These are phyloP conservation scores for Peromyscus californicus DNA, from an alignment of 2,113 vertebrate genomes.

Conservation along the genomic window DNA sequence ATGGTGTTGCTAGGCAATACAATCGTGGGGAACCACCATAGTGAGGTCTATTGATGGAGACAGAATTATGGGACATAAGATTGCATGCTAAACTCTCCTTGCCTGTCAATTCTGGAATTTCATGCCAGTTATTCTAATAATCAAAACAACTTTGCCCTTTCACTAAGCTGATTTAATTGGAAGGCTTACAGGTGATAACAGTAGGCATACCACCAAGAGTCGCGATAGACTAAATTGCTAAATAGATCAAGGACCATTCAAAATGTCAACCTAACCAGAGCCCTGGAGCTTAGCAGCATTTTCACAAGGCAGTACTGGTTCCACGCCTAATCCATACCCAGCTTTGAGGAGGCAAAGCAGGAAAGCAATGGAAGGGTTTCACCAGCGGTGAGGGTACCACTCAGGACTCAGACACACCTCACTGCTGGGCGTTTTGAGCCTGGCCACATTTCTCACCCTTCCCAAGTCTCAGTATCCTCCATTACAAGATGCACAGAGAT, in stretches of 20 bases:
- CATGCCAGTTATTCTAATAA: background rate
- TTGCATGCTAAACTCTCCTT: background rate
- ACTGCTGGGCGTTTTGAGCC: too few species aligned
- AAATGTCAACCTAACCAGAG: background rate
- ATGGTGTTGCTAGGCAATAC: background rate
- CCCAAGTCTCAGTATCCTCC: too few species aligned
- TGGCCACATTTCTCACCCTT: too few species aligned
- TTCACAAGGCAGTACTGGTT: background rate
- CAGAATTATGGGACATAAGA: background rate
- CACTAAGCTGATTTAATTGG: background rate
- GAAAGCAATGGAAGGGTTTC: background rate
- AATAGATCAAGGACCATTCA: background rate
- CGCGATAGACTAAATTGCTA: background rate
- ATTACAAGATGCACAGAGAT: background rate
- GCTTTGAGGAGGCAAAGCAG: background rate
- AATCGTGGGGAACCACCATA: background rate
- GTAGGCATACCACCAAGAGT: background rate
- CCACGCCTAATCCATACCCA: background rate
- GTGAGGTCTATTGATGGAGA: background rate
- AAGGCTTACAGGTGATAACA: background rate
- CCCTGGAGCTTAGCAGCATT: background rate
- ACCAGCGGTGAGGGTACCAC: too few species aligned
- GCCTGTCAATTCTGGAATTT: background rate
- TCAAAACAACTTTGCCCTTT: background rate
- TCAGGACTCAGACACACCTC: background rate